Evolutionary conservation across 2,113 vertebrate species (phyloP).

Genomic region (Phylloscopus trochilus): DNA sequence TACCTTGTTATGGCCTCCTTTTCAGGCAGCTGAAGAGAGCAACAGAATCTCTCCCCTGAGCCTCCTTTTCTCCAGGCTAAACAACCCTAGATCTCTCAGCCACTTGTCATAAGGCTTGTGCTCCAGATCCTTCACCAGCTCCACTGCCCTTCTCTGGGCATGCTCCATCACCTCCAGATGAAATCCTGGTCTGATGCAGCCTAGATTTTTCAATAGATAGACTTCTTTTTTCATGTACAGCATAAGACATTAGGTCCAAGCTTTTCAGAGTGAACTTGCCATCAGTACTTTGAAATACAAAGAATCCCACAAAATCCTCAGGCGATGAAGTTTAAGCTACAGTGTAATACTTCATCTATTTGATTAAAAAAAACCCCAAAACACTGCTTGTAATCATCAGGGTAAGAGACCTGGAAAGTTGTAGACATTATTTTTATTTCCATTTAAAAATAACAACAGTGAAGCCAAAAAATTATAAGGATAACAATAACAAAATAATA

Average conservation of each 20-base stretch:
- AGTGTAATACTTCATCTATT: background rate
- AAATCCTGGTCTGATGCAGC: background rate
- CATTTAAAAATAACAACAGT: background rate
- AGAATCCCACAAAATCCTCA: background rate
- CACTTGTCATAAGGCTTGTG: background rate
- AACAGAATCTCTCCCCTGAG: rapidly evolving
- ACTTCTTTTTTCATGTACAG: background rate
- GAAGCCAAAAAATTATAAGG: background rate
- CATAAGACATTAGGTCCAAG: background rate
- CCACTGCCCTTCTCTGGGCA: background rate
- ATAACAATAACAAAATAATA: background rate
- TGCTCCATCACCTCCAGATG: background rate
- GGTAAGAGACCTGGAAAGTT: background rate
- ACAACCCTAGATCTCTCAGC: background rate
- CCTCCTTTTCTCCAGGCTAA: background rate
- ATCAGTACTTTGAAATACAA: background rate
- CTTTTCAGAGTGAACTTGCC: background rate
- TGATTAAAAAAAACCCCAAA: background rate
- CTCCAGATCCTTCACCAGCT: background rate
- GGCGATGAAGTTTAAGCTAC: background rate
- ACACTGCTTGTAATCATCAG: background rate
- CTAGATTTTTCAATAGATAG: background rate
- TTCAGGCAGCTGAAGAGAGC: background rate
- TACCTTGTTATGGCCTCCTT: background rate
- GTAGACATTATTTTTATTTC: background rate